Base-by-base conservation (phyloP, 2,113 vertebrate genomes). In the Nothocercus nigrocapillus region DNA sequence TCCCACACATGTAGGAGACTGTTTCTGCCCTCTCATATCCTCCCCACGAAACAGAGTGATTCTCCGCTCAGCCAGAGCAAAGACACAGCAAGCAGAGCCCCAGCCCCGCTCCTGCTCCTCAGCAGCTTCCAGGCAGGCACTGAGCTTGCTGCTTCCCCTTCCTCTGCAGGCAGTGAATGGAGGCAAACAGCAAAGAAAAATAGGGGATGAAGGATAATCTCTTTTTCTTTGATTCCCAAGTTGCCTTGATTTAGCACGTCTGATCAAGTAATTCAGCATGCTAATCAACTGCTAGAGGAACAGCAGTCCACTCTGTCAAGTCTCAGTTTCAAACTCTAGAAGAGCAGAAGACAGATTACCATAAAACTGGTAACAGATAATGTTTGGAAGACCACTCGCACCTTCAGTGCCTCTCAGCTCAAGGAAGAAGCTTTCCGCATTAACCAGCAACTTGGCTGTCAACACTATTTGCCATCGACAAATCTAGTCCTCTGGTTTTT, bases 181-280 rank as follows among this genome's bases (percentile, higher is more conserved):
- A 40, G 84, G 14, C 5, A n/a, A 14, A 12, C 47, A 83, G 34
- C 61, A 89, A 87, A 94, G 59, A 85, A 56, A 97, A 93, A 83
- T 75, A 79, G 91, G 93, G 76, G 88, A 95, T 90, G 88, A 83
- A 63, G 63, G 22, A 25, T 88, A 93, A 95, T 94, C 93, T 94
- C 93, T 85, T 90, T 64, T 77, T 88, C 90, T 95, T 91, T 92
- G 73, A 97, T 90, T 92, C 90, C 47, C 51, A 70, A 88, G 38
- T 95, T 95, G 76, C 73, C 68, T 74, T 90, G 82, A 90, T 95
- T 94, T 64, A 93, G 92, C 92, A 75, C 42, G 83, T 79, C 66
- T 72, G 68, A 96, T 79, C 72, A 69, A 94, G 83, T 79, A 76
- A 95, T 92, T 96, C 83, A 90, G 84, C 80, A 82, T 82, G 73